Evolutionary conservation across 2,797 vertebrate species (phyloP), one percentile per base, ranked within the genome.

Genomic region (Ispidina lecontei): DNA sequence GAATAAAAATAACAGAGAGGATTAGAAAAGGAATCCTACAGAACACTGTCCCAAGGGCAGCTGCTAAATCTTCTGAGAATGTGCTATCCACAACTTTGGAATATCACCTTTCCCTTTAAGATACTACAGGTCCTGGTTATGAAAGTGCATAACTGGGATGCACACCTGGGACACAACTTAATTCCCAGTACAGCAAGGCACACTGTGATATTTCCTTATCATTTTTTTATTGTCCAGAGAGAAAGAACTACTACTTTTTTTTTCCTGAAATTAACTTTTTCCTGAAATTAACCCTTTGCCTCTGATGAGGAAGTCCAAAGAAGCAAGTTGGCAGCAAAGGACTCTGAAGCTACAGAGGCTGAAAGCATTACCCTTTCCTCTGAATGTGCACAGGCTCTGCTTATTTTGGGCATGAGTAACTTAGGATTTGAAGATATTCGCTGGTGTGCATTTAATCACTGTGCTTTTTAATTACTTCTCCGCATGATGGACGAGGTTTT

Each of bases 401-500:
- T 87, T 90, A 71, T 93, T 91, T 73, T 85, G 82, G 67, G 47
- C 67, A 67, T 0, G 4, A 56, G 12, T 35, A 39, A 71, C 58
- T 63, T 64, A 62, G 49, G 37, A 88, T 67, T 73, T 91, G 70
- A 95, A 95, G 76, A 18, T 52, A 54, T 52, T 85, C 83, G 46
- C 39, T 84, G 74, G 73, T 51, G 49, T 37, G 8, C 67, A 82
- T 95, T 91, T 80, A 93, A 84, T 91, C 0, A 0, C n/a, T 6
- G 46, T 39, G 22, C 44, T 91, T 92, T 94, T 95, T 86, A 90
- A 91, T 92, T 83, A 86, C 43, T 81, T 69, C 31, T 89, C 63
- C 13, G 6, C 20, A 49, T 72, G 64, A 91, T 55, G 46, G 87
- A 88, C 55, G 35, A 77, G 21, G 1, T 74, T 69, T 93, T 84